A percentile compares a stretch with the other conserved stretches of the same genome.
Conservation (phyloP, 2,888 invertebrate genomes). For the Tiphia femorata region DNA sequence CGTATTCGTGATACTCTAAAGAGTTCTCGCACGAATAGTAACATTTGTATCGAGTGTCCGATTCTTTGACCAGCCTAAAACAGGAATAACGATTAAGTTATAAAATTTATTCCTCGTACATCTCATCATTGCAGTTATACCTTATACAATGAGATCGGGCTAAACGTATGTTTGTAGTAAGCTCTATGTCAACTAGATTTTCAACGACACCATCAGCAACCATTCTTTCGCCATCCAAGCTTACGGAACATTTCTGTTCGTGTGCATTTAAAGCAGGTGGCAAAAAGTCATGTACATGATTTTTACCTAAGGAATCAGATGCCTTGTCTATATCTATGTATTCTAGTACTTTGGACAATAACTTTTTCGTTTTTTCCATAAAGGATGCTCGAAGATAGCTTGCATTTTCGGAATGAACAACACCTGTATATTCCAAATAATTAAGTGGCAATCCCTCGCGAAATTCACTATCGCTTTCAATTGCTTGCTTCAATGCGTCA, state of each 20-base stretch:
- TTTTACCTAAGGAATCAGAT: constrained; percentile 88
- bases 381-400: constrained; percentile 71
- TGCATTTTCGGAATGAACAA: constrained; percentile 74
- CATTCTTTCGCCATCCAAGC: constrained; percentile 80
- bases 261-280: constrained; percentile 82
- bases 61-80: constrained; percentile 76
- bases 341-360: constrained; percentile 70
- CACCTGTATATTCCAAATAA: constrained; percentile 82
- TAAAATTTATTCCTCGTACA: neutral
- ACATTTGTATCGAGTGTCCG: constrained; percentile 73
- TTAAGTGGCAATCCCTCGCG: constrained; percentile 85
- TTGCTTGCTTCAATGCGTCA: constrained; percentile 80
- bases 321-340: constrained; percentile 77
- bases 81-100: neutral
- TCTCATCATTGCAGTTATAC: constrained; percentile 29
- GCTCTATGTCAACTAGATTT: constrained; percentile 77
- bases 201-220: constrained; percentile 74
- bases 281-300: constrained; percentile 87
- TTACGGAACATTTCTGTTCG: constrained; percentile 80
- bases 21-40: constrained; percentile 91
- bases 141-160: constrained; percentile 65
- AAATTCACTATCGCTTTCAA: constrained; percentile 78
- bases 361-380: constrained; percentile 66
- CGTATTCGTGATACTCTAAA: constrained; percentile 86
- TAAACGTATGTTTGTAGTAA: constrained; percentile 76